Conservation (phyloP, 2,888 invertebrate genomes). For the Parnassius smintheus region DNA sequence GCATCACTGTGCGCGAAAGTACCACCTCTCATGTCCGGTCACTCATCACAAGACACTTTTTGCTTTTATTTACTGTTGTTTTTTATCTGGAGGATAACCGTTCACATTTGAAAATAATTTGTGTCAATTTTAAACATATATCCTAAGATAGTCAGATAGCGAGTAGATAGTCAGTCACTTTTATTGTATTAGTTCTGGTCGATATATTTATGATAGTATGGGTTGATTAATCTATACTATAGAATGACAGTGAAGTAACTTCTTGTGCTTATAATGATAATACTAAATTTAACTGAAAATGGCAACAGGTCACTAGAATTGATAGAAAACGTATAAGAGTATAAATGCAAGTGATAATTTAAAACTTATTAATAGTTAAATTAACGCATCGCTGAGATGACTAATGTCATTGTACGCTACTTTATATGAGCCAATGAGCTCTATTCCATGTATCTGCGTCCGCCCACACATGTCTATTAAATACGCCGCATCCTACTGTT, state of each 20-base stretch:
- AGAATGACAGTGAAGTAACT: no score
- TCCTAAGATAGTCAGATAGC: no score
- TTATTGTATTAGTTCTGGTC: no score
- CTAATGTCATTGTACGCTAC: background rate
- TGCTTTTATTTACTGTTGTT: slow-evolving; percentile 5
- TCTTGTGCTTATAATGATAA: no score
- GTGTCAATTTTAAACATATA: no score
- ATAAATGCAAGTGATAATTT: no score
- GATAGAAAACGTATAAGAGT: no score
- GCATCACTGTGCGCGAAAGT: slow-evolving; percentile 65
- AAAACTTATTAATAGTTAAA: background rate
- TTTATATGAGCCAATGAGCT: slow-evolving; percentile 10
- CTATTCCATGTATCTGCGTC: slow-evolving; percentile 17
- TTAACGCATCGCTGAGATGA: background rate
- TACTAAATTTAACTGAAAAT: no score
- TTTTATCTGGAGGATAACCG: slow-evolving; percentile 28
- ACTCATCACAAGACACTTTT: slow-evolving; percentile 40
- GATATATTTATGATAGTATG: no score
- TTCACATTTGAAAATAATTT: slow-evolving; percentile 14
- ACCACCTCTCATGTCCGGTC: slow-evolving; percentile 61
- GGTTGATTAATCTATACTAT: no score
- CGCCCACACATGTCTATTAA: slow-evolving; percentile 32
- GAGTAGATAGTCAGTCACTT: no score
- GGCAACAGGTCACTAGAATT: no score
- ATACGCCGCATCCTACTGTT: slow-evolving; percentile 32